Percentiles rank a stretch among this genome's conserved stretches.
These are phyloP conservation scores for Naja naja DNA, from an alignment of 2,113 vertebrate species.

Conservation along the genomic window DNA sequence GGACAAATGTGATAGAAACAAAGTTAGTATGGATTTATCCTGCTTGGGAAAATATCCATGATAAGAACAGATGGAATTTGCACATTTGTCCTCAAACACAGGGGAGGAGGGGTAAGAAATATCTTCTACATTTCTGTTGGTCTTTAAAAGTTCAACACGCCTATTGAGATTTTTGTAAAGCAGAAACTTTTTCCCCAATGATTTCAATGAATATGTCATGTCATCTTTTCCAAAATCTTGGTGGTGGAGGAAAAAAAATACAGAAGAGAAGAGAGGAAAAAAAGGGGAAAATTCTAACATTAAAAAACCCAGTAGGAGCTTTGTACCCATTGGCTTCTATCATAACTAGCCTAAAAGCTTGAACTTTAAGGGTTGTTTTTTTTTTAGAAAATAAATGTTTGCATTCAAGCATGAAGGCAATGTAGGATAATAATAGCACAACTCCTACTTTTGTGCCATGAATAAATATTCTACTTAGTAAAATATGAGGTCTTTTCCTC, in stretches of 20 bases:
- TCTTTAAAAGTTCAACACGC: not conserved
- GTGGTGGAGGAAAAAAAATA: not conserved
- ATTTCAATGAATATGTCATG: not conserved
- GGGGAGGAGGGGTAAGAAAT: not conserved
- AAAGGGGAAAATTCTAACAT: not conserved
- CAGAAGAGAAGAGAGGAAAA: not conserved
- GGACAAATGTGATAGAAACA: not conserved
- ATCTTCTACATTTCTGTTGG: not conserved
- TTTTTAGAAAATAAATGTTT: constrained; percentile 5
- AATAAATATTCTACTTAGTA: not conserved
- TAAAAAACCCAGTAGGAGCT: not conserved
- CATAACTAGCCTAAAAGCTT: not conserved
- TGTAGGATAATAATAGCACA: not conserved
- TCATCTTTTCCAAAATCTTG: not conserved
- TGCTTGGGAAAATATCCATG: not conserved
- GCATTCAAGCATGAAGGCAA: not conserved
- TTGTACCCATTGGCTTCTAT: not conserved
- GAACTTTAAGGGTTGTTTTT: not conserved
- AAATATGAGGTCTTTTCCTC: not conserved
- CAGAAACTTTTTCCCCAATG: not conserved
- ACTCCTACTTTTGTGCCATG: not conserved
- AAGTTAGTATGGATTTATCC: not conserved
- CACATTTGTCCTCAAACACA: not conserved
- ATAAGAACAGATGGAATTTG: not conserved
- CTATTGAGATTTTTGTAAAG: not conserved